These are phyloP conservation scores for Fragum whitleyi DNA, from an alignment of 2,888 invertebrate species.

Conservation along the genomic window DNA sequence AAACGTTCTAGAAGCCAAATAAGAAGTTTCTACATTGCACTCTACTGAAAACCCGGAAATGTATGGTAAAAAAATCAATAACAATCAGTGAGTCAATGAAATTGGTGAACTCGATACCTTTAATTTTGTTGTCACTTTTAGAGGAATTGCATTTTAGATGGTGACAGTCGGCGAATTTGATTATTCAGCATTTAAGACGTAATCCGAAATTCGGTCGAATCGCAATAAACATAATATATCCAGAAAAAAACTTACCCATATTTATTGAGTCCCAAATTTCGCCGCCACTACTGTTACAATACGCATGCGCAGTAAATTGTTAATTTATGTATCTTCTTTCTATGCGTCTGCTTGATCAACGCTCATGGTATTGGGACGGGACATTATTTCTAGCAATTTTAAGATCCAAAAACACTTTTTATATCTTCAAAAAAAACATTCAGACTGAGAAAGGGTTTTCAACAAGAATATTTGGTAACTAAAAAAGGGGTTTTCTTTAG, in stretches of 20 bases:
- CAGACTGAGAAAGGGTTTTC: no score
- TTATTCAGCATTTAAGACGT: not conserved
- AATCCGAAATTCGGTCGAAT: slow-evolving; percentile 20
- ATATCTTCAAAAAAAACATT: no score
- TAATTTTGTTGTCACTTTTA: not conserved
- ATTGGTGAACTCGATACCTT: not conserved
- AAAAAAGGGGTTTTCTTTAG: no score
- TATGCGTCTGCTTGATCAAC: no score
- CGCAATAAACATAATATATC: slow-evolving; percentile 23
- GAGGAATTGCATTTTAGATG: not conserved
- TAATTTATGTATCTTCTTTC: not conserved
- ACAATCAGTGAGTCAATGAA: not conserved
- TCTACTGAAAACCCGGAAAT: slow-evolving; percentile 33
- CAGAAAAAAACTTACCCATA: slow-evolving; percentile 53
- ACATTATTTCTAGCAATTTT: no score
- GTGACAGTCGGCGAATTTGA: not conserved
- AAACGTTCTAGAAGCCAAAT: no score
- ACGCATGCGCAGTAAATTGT: slow-evolving; percentile 52
- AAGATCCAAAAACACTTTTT: no score
- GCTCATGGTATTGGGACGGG: no score
- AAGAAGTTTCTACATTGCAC: no score
- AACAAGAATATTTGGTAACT: no score
- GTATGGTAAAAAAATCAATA: slow-evolving; percentile 28
- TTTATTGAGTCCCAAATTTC: slow-evolving; percentile 40
- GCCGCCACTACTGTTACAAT: slow-evolving; percentile 43